Percentiles rank a stretch among this genome's conserved stretches.
Evolutionary conservation across 2,113 vertebrate species (phyloP).

Genomic region (Pituophis catenifer): DNA sequence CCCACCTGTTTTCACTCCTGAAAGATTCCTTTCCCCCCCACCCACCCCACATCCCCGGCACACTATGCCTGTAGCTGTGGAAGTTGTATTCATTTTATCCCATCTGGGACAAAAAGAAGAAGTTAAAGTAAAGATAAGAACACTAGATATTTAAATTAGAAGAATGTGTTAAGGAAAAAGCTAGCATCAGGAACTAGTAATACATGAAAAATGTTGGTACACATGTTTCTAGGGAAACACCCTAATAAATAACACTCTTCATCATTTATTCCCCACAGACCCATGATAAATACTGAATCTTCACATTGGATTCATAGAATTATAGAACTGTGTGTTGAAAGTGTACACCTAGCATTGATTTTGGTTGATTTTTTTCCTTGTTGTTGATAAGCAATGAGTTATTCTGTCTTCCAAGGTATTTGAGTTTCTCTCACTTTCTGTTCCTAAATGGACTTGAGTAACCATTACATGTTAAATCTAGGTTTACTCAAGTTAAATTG

Average conservation of each 20-base stretch:
- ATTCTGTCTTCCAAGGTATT: not conserved
- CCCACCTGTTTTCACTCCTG: not conserved
- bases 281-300: not conserved
- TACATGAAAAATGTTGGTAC: not conserved
- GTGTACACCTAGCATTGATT: not conserved
- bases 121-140: no score
- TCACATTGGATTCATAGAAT: not conserved
- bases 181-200: not conserved
- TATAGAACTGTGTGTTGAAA: not conserved
- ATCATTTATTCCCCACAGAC: no score
- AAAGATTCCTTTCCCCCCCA: no score
- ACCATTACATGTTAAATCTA: no score
- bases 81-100: not conserved
- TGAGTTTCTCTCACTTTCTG: not conserved
- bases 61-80: not conserved
- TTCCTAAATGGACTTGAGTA: not conserved
- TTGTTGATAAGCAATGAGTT: not conserved
- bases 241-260: not conserved
- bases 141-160: not conserved
- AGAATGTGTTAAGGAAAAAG: not conserved
- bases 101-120: not conserved
- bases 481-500: no score
- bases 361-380: not conserved
- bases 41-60: no score
- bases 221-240: not conserved